A percentile compares a stretch with the other conserved stretches of the same genome.
These are phyloP conservation scores for Valencia hispanica DNA, from an alignment of 2,797 vertebrate species.

Conservation along the genomic window DNA sequence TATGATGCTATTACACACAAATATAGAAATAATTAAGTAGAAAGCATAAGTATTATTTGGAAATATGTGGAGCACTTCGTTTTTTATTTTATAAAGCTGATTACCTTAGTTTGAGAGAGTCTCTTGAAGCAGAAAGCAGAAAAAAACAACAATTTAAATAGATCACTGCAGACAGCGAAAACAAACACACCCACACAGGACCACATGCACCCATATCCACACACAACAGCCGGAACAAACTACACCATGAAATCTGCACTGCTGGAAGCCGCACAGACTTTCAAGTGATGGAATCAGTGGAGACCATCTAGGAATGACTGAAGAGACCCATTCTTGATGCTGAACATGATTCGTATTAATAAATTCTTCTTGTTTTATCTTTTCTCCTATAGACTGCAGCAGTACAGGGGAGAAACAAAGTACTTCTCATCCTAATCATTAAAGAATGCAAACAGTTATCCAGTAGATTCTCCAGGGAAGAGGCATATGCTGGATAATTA, in stretches of 20 bases:
- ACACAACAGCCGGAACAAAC: conserved; percentile 19
- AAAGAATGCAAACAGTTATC: conserved; percentile 25
- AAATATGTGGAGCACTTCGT: background rate
- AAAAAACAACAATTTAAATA: conserved; percentile 14
- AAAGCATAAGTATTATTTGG: background rate
- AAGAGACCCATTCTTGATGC: background rate
- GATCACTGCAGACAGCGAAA: conserved; percentile 11
- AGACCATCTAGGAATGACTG: conserved; percentile 23
- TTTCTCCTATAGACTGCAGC: background rate
- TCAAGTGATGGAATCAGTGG: conserved; percentile 24
- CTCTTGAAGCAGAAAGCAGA: background rate
- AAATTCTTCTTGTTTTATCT: background rate
- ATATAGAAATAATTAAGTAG: background rate
- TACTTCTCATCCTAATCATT: conserved; percentile 15
- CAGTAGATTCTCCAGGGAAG: conserved; percentile 20
- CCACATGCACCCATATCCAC: conserved; percentile 8
- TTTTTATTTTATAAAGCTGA: background rate
- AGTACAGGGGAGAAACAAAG: background rate
- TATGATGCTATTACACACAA: too few relatives aligned
- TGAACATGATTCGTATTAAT: background rate
- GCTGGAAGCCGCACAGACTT: conserved; percentile 17
- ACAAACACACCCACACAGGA: conserved; percentile 16
- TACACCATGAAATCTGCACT: conserved; percentile 25
- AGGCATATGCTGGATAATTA: conserved; percentile 26
- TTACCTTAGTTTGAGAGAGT: background rate